Evolutionary conservation across 2,113 vertebrate species (phyloP).

Genomic region (Gobio gobio): DNA sequence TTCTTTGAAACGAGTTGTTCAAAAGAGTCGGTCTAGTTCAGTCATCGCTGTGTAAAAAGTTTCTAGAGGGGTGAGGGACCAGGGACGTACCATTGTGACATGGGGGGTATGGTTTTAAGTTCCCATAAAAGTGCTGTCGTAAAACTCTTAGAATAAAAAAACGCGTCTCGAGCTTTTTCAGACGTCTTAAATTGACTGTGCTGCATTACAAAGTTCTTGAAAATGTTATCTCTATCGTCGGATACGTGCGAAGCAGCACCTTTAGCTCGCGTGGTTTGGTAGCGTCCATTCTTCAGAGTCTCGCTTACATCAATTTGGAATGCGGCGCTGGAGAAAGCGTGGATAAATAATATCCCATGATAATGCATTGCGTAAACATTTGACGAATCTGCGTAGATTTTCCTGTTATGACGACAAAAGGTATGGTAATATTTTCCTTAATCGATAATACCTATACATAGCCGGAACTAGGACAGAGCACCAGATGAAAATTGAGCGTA

Average conservation of each 20-base stretch:
- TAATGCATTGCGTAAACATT: conserved; percentile 9
- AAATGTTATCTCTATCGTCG: not conserved
- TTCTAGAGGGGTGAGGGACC: not conserved
- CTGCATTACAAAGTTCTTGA: not conserved
- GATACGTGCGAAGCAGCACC: not conserved
- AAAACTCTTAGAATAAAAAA: not conserved
- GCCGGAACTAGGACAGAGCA: not conserved
- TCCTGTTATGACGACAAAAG: conserved; percentile 37
- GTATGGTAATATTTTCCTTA: conserved; percentile 18
- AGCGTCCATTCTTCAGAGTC: conserved; percentile 32
- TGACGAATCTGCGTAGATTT: not conserved
- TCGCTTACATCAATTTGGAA: conserved; percentile 48
- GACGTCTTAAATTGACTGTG: not conserved
- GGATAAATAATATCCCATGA: conserved; percentile 39
- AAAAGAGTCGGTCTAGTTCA: conserved; percentile 6
- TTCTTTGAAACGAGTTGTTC: not conserved
- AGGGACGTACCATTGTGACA: conserved; percentile 7
- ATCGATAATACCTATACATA: not conserved
- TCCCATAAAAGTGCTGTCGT: not conserved
- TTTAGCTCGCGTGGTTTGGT: not conserved
- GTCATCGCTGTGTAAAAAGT: not conserved
- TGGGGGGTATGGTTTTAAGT: not conserved
- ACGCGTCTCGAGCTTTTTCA: not conserved
- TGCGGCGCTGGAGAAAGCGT: conserved; percentile 48
- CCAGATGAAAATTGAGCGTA: not conserved